These are phyloP conservation scores for Epinotia bilunana DNA, from an alignment of 2,888 invertebrate species.

Conservation along the genomic window DNA sequence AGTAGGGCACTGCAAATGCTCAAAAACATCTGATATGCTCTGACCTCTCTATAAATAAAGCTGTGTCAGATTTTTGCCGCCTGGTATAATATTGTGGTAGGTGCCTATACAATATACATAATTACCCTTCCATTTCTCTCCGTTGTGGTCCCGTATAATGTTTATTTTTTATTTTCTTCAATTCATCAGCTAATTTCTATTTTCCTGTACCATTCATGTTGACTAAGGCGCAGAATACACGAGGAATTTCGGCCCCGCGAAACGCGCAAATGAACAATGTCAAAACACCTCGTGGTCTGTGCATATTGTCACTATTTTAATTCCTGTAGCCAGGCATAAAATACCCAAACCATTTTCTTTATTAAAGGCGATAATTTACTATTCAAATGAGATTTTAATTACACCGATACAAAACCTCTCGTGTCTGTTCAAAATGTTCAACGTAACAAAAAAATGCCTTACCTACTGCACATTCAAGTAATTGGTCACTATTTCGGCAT, in stretches of 20 bases:
- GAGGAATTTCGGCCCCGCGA: no score
- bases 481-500: conserved; percentile 40
- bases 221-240: not conserved
- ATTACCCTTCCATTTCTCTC: no score
- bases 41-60: not conserved
- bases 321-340: no score
- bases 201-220: not conserved
- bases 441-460: conserved; percentile 11
- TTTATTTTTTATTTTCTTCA: no score
- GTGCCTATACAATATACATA: no score
- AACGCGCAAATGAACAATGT: no score
- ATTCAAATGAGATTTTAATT: no score
- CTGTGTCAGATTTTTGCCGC: not conserved
- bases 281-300: no score
- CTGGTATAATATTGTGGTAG: not conserved
- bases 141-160: no score
- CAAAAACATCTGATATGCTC: not conserved
- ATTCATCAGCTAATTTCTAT: not conserved
- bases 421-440: conserved; percentile 1
- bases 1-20: not conserved
- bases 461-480: conserved; percentile 5
- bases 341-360: not conserved
- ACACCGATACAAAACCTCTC: not conserved
- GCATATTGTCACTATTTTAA: no score
- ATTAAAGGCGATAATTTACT: not conserved